Evolutionary conservation across 2,888 invertebrate species (phyloP).

Genomic region (Escarpia spicata): DNA sequence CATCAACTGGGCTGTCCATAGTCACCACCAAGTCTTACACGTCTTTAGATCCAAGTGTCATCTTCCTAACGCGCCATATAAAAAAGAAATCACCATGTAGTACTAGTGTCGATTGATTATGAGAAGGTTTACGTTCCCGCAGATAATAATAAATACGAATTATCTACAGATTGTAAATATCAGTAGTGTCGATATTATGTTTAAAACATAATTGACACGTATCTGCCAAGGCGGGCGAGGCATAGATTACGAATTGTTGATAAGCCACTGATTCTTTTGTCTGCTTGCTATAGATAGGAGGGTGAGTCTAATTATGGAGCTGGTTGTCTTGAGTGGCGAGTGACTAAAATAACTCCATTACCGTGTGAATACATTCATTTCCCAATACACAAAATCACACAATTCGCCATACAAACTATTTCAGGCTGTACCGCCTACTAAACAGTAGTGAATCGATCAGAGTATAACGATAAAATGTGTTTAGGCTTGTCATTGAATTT

Average conservation of each 20-base stretch:
- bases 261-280: not conserved
- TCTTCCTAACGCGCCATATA: not conserved
- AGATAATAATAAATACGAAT: not conserved
- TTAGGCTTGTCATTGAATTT: no score
- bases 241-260: not conserved
- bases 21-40: not conserved
- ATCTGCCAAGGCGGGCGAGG: not conserved
- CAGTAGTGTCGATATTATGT: not conserved
- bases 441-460: not conserved
- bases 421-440: not conserved
- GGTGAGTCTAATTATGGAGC: not conserved
- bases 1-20: no score
- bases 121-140: not conserved
- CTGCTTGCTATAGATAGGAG: not conserved
- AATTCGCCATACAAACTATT: not conserved
- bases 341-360: not conserved
- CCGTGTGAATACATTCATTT: not conserved
- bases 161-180: not conserved
- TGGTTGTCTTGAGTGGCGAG: not conserved
- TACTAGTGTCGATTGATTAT: not conserved
- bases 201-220: not conserved
- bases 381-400: not conserved
- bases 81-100: not conserved
- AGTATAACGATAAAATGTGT: not conserved
- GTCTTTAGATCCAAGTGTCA: not conserved